These are phyloP conservation scores for Xenops minutus DNA, from an alignment of 2,797 vertebrate genomes.

Conservation along the genomic window DNA sequence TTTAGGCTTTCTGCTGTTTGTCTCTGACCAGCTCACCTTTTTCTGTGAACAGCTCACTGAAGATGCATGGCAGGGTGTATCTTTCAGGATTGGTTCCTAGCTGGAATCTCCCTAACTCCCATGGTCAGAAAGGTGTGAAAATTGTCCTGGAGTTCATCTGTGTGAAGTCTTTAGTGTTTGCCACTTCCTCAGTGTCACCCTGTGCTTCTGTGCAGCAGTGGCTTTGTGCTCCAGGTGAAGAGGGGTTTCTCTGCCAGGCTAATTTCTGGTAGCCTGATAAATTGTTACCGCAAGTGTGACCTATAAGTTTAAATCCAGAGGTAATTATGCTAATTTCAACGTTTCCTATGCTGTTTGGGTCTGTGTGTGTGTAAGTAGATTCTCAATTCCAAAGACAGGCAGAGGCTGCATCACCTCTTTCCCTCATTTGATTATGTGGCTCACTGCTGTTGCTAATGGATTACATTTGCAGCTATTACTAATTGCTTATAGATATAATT, in stretches of 20 bases:
- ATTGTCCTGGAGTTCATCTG: neutral
- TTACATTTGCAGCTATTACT: neutral
- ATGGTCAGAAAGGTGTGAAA: neutral
- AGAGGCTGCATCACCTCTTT: neutral
- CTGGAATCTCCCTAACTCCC: neutral
- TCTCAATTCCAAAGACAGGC: neutral
- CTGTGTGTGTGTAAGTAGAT: neutral
- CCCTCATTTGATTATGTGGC: neutral
- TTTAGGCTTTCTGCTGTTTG: neutral
- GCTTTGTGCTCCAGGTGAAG: neutral
- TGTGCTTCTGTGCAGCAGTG: neutral
- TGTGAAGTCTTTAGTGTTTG: neutral
- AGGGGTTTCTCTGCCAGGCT: neutral
- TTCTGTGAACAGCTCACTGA: neutral
- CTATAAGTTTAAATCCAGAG: neutral
- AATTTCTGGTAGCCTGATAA: neutral
- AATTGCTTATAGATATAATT: neutral
- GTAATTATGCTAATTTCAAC: neutral
- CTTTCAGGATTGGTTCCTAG: neutral
- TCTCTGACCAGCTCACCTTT: neutral
- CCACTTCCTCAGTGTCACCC: neutral
- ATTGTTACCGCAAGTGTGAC: accelerated
- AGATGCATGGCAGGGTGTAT: neutral
- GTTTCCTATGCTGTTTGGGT: neutral
- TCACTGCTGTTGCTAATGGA: neutral